A percentile compares a stretch with the other conserved stretches of the same genome.
Conservation (phyloP, 1,140 invertebrate species). For the Ips nitidus region DNA sequence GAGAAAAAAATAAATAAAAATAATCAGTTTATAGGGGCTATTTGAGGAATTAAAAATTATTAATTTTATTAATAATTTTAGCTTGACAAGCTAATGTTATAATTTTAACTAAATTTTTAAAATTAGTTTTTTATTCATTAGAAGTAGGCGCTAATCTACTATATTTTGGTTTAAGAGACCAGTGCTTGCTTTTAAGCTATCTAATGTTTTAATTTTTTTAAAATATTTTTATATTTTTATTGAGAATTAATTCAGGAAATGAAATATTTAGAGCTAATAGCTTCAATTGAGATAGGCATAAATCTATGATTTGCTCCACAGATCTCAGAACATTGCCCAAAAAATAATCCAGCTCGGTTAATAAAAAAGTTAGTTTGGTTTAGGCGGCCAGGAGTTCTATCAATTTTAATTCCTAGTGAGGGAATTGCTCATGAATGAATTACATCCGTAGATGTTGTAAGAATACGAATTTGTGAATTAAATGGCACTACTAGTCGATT, state of each 20-base stretch:
- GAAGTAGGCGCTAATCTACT: slow-evolving; percentile 56
- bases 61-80: slow-evolving; percentile 55
- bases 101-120: slow-evolving; percentile 54
- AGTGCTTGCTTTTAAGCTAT: slow-evolving; percentile 62
- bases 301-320: slow-evolving; percentile 75
- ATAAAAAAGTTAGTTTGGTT: slow-evolving; percentile 63
- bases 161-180: slow-evolving; percentile 58
- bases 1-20: slow-evolving; percentile 55
- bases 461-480: slow-evolving; percentile 59
- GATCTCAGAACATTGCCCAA: slow-evolving; percentile 78
- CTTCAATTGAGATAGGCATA: slow-evolving; percentile 72
- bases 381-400: slow-evolving; percentile 66
- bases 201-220: slow-evolving; percentile 59
- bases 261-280: slow-evolving; percentile 39
- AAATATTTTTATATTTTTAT: background rate
- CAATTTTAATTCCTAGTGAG: slow-evolving; percentile 63
- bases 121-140: slow-evolving; percentile 48
- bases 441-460: slow-evolving; percentile 65
- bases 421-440: slow-evolving; percentile 70
- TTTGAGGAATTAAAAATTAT: slow-evolving; percentile 61
- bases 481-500: slow-evolving; percentile 61
- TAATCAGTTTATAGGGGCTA: slow-evolving; percentile 57
- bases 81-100: slow-evolving; percentile 61
- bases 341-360: slow-evolving; percentile 62
- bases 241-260: slow-evolving; percentile 57